These are phyloP conservation scores for Anomalospiza imberbis DNA, from an alignment of 2,797 vertebrate species.

Conservation along the genomic window DNA sequence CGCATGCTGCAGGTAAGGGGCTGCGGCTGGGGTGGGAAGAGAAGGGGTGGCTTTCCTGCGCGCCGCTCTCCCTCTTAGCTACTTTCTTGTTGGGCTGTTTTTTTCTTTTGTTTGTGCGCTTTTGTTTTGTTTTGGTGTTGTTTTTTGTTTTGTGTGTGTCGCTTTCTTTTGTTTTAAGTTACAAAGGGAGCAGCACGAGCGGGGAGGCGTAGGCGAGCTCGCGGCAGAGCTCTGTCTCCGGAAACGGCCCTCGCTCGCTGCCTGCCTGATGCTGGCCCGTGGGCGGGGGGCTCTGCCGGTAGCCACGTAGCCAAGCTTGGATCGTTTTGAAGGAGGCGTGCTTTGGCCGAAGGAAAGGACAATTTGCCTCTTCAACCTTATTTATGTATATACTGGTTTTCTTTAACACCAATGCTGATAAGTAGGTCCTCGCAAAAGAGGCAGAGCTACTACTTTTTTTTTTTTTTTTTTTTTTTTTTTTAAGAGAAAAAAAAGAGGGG, in stretches of 20 bases:
- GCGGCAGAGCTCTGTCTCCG: background rate
- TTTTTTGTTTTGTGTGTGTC: background rate
- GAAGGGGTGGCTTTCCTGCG: background rate
- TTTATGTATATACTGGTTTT: background rate
- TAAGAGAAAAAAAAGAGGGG: background rate
- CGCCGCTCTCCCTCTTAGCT: background rate
- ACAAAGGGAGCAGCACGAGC: background rate
- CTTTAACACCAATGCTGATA: background rate
- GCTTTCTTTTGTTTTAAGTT: background rate
- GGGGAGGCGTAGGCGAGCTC: background rate
- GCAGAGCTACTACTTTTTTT: background rate
- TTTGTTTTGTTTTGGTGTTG: background rate
- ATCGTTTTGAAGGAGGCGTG: background rate
- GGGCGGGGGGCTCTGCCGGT: background rate
- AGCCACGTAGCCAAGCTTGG: background rate
- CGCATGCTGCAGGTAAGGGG: slow-evolving; percentile 55
- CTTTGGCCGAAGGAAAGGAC: background rate
- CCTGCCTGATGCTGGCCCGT: background rate
- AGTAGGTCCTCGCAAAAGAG: background rate
- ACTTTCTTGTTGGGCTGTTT: background rate
- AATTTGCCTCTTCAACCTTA: rapidly evolving
- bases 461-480: too few relatives aligned
- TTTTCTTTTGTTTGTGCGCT: too few relatives aligned
- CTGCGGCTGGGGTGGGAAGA: too few relatives aligned
- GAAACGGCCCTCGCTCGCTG: background rate